A percentile compares a stretch with the other conserved stretches of the same genome.
Evolutionary conservation across 1,140 invertebrate genomes (phyloP).

Genomic region (Acromyrmex heyeri): DNA sequence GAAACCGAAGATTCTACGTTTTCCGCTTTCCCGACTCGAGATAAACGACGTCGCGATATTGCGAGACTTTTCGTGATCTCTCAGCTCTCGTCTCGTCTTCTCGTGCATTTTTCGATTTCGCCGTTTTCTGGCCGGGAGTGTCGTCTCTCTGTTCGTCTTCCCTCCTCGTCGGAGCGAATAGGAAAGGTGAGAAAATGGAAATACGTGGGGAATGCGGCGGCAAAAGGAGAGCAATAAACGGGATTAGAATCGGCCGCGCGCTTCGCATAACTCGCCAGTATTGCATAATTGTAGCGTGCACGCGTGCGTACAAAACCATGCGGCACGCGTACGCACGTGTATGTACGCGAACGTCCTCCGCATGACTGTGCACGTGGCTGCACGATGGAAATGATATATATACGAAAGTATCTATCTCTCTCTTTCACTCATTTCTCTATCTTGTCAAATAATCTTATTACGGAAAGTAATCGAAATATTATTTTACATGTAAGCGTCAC

Average conservation of each 20-base stretch:
- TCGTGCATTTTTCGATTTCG: conserved; percentile 31
- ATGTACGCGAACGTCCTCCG: neutral
- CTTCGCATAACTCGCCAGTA: conserved; percentile 72
- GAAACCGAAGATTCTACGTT: conserved; percentile 30
- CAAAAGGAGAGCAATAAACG: conserved; percentile 73
- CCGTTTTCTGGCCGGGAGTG: conserved; percentile 32
- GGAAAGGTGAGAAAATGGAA: conserved; percentile 73
- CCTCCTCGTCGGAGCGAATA: neutral
- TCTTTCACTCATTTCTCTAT: neutral
- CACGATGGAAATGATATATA: no score
- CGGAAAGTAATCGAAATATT: neutral
- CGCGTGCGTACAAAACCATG: neutral
- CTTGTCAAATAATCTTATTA: neutral
- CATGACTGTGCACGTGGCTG: conserved; percentile 15
- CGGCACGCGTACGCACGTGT: conserved; percentile 14
- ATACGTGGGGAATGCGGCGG: conserved; percentile 65
- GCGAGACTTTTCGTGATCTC: conserved; percentile 50
- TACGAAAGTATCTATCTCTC: neutral
- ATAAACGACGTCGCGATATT: conserved; percentile 54
- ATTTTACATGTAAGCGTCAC: neutral
- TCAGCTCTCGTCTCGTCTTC: conserved; percentile 4
- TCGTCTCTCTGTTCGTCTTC: conserved; percentile 11
- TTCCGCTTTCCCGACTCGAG: conserved; percentile 26
- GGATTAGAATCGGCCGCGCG: conserved; percentile 75
- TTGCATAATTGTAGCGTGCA: conserved; percentile 72